Conservation (phyloP, 2,888 invertebrate genomes). For the Amphipyra tragopoginis region DNA sequence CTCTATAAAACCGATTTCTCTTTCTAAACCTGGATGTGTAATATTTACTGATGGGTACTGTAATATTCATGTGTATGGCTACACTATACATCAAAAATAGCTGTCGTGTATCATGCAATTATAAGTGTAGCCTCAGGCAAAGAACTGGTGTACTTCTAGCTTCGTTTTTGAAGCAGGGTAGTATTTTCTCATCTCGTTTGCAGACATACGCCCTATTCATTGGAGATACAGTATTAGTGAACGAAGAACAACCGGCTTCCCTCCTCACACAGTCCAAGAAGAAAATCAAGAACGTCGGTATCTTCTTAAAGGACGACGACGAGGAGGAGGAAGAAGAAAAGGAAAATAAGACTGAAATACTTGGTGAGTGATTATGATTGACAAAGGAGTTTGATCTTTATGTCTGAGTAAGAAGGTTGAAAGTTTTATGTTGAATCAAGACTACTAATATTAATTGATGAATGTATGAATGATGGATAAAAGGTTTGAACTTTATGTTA, state of each 20-base stretch:
- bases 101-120: too few species aligned
- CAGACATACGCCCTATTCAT: conserved; percentile 96
- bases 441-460: too few species aligned
- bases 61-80: too few species aligned
- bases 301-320: conserved; percentile 97
- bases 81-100: too few species aligned
- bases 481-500: conserved; percentile 4
- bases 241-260: conserved; percentile 96
- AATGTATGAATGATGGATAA: not conserved
- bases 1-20: too few species aligned
- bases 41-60: too few species aligned
- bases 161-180: not conserved
- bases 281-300: conserved; percentile 98
- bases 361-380: conserved; percentile 85
- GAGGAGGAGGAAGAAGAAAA: conserved; percentile 96
- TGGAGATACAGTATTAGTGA: conserved; percentile 99
- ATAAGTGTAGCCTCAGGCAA: too few species aligned
- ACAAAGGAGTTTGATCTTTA: conserved; percentile 16
- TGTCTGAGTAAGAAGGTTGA: not conserved
- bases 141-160: not conserved
- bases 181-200: conserved; percentile 19
- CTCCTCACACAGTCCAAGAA: conserved; percentile 98
- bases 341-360: conserved; percentile 93
- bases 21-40: too few species aligned
- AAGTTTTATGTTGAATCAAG: too few species aligned